Base-by-base conservation (phyloP, 2,888 invertebrate genomes). In the Luffia ferchaultella region DNA sequence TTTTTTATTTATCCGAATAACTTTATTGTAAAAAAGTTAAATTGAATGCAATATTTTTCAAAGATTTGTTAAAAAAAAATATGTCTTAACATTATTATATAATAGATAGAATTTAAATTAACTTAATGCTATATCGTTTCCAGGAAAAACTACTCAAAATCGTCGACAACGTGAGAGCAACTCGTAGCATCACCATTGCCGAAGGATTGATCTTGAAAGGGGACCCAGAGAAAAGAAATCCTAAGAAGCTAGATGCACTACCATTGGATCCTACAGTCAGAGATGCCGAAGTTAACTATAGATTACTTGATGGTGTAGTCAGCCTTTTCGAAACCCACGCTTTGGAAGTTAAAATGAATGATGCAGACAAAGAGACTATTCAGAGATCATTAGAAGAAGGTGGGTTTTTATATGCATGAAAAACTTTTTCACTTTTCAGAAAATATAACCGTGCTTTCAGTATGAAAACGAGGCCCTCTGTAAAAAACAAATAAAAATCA, bases 371-470 rank as follows among this genome's bases (percentile, higher is more conserved):
- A 58, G 86, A 89, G 58, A 90, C 91, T 61, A 86, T 93, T 68
- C 89, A 91, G 65, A 87, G 91, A 58, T 91, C 93, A n/a, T 80
- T 92, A 47, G 93, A 92, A 65, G 93, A 93, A 90, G 93, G 93
- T 93, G 86, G 42, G 40, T 47, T 16, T 19, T 18, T n/a, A 16
- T 3, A 19, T 18, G 17, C 45, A 16, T 18, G 18, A 17, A 45
- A 45, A 18, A 42, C 2, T 2, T 42, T 42, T 42, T 2, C n/a
- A n/a, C n/a, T n/a, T n/a, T n/a, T n/a, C n/a, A n/a, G n/a, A n/a
- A n/a, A n/a, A n/a, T n/a, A n/a, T n/a, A n/a, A n/a, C n/a, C n/a
- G n/a, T n/a, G n/a, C n/a, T n/a, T n/a, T n/a, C n/a, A n/a, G n/a
- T n/a, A n/a, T n/a, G n/a, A n/a, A n/a, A n/a, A n/a, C n/a, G n/a